Base-by-base conservation (phyloP, 2,888 invertebrate species). In the Drosophila parthenogenetica region DNA sequence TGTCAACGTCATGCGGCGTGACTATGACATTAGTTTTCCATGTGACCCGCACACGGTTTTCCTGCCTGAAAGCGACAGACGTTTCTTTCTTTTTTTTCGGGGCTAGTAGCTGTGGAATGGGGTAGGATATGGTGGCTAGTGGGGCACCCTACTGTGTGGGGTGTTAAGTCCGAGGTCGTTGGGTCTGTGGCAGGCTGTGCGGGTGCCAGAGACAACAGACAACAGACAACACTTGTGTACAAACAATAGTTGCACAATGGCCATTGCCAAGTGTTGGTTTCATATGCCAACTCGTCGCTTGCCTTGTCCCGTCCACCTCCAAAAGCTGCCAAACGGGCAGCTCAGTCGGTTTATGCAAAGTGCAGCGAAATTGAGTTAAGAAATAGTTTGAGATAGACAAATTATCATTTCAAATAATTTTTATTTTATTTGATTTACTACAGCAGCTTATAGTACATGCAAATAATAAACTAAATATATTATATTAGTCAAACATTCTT, bases 11-110 rank as follows among this genome's bases (percentile, higher is more conserved):
- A 81, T 77, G 80, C 71, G 69, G 80, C 78, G 78, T 82, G 83
- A 82, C 80, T 85, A 76, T 82, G 78, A 80, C 80, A 82, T 82
- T 82, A 85, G 86, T 85, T 85, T 74, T 53, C 53, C 66, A 53
- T 71, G 71, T 62, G 64, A 29, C 73, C 66, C 76, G 63, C 55
- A 64, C 45, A 69, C 61, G 63, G 45, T 54, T 37, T 29, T 40
- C 43, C 43, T 51, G 69, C 37, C 37, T 29, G 59, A 29, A 29
- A 29, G 29, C 29, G 29, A 29, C 35, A 13, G 35, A 39, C 59
- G 17, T 35, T 32, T 32, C 11, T 32, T 1, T 32, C 10, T 35
- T 35, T 35, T 10, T 13, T 35, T 35, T 35, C 35, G 25, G 25
- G 25, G 1, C 19, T 19, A 3, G 19, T 3, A 19, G 19, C 19